Base-by-base conservation (phyloP, 1,140 invertebrate genomes). In the Drosophila ercepeae region DNA sequence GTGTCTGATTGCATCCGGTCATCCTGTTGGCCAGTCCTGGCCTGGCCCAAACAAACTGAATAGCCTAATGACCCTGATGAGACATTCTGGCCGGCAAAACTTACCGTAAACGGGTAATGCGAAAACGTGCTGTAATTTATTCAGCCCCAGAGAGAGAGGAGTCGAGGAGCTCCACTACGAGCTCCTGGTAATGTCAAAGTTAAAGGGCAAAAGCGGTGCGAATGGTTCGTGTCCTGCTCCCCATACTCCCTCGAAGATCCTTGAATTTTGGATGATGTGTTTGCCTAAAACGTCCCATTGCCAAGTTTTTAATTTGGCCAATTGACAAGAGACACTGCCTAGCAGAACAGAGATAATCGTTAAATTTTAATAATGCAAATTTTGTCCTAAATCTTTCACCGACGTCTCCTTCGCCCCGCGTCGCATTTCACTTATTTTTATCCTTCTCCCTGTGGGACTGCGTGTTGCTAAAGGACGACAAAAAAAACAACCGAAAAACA, bases 291-390 rank as follows among this genome's bases (percentile, higher is more conserved):
- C 13, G 36, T 39, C 16, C 4, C 14, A 5, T 14, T 39, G 39
- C 39, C 39, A 18, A 16, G 14, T 18, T 42, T 42, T 42, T 42
- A 42, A 42, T 42, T 19, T 16, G 23, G 46, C 8, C 14, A 27
- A 39, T 29, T 18, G 19, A 27, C 34, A 11, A 39, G 14, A 21
- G 2, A 4, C 9, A 4, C 5, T 29, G 23, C 51, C 51, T 42
- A 5, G 8, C 1, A 16, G 6, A 16, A 39, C n/a, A 7, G 36
- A 25, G 14, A 54, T 60, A 48, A 60, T 60, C 55, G 41, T 63
- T 49, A 29, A 64, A 29, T 41, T 41, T 61, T 48, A 61, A 64
- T 61, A 48, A 61, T 61, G 16, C 14, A 64, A 64, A 60, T 61
- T 34, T 46, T 23, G 29, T 21, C 29, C 21, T 16, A 48, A 39